Evolutionary conservation across 53 echinoderm and acorn worm genomes (phyloP), one percentile per base, ranked within the genome.

Genomic region (Glandiceps talaboti): DNA sequence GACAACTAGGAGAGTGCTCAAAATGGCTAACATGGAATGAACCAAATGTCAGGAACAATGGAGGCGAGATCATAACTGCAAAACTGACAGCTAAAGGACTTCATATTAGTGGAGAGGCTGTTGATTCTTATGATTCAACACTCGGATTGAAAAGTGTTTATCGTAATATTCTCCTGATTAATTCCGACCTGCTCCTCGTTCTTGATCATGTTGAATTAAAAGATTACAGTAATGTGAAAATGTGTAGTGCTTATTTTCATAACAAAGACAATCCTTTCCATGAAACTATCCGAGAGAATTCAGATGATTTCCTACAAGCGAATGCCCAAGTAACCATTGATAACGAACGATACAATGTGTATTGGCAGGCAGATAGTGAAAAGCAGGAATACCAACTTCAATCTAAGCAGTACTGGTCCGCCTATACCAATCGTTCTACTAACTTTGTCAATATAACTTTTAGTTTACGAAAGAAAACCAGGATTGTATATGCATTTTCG

Each of bases 1-100:
- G 97, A 32, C 97, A 97, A 83, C 86, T 97, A n/a, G 97, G 97
- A 0, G 97, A 97, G 82, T 97, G 97, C 74, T 81, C 74, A 1
- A 97, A 97, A 78, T 97, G 93, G 91, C 80, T 97, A 14, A 75
- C 81, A 28, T 97, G 91, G 91, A 88, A 87, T 29, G 79, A 89
- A 27, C 89, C 83, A 6, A 79, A 85, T 25, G 74, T 80, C 30
- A 79, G 81, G 1, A 78, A 75, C 0, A 89, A 91, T 29, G 87
- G 86, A 14, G 97, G 97, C 14, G 97, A 97, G 27, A 80, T 97
- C 31, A 78, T 97, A 1, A 80, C 78, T 30, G 83, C 93, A 25
- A 86, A 84, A 30, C 81, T 73, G 28, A 77, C 83, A 27, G 77
- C 85, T 74, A 88, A 81, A 6, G 85, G 87, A 80, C 85, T 93